Conservation (phyloP, 2,797 vertebrate species). For the Cyclura pinguis region DNA sequence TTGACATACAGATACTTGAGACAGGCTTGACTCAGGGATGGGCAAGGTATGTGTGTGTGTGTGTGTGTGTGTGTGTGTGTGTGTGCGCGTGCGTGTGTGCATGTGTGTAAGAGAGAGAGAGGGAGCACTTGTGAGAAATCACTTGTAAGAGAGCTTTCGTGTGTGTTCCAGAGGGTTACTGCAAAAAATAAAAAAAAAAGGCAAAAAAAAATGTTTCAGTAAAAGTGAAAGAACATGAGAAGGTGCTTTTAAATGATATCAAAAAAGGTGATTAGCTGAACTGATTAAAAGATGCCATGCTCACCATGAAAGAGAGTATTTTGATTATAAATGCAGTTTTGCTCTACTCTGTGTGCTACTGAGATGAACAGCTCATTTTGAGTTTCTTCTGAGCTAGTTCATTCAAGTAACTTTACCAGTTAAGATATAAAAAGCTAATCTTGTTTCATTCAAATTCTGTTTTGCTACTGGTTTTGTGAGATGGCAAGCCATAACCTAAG, state of each 20-base stretch:
- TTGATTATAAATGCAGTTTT: constrained; percentile 7
- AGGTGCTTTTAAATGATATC: background rate
- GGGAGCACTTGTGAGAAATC: background rate
- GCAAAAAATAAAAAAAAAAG: background rate
- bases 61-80: too few species aligned
- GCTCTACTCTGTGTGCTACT: constrained; percentile 11
- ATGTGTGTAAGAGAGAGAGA: background rate
- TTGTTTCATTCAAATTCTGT: background rate
- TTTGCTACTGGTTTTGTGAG: constrained; percentile 36
- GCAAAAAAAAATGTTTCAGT: background rate
- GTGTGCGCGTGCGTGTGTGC: too few species aligned
- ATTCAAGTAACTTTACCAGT: background rate
- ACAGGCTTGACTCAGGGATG: background rate
- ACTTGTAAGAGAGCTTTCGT: background rate
- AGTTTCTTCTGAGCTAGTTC: background rate
- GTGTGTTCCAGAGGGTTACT: too few species aligned
- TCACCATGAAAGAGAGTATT: background rate
- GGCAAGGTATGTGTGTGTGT: background rate
- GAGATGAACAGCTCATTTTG: constrained; percentile 13
- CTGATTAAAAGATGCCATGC: background rate
- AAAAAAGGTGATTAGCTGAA: constrained; percentile 13
- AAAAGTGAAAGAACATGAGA: background rate
- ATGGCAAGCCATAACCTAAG: background rate
- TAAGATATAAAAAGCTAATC: background rate
- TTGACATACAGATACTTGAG: too few species aligned